Evolutionary conservation across 1,140 invertebrate genomes (phyloP).

Genomic region (Sitodiplosis mosellana): DNA sequence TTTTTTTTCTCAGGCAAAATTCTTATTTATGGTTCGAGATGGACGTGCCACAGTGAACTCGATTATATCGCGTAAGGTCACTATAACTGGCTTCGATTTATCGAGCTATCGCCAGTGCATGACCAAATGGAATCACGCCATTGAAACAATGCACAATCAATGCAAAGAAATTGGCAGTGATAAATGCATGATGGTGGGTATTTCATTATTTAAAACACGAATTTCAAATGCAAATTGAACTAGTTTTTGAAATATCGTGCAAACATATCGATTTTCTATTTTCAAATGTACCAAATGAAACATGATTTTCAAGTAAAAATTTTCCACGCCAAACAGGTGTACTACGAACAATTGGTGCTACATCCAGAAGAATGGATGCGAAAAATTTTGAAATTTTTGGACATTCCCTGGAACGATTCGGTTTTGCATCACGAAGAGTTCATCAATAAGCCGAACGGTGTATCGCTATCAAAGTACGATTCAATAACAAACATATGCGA

Average conservation of each 20-base stretch:
- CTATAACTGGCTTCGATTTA: slow-evolving; percentile 94
- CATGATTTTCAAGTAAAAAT: slow-evolving; percentile 3
- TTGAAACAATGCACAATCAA: slow-evolving; percentile 85
- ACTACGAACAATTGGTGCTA: slow-evolving; percentile 93
- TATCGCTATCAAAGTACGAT: slow-evolving; percentile 77
- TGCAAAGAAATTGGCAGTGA: slow-evolving; percentile 71
- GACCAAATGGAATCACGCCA: slow-evolving; percentile 90
- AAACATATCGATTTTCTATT: too few species aligned
- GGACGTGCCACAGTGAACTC: slow-evolving; percentile 96
- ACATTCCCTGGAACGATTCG: slow-evolving; percentile 86
- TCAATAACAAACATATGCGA: background rate
- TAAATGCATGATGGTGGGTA: slow-evolving; percentile 59
- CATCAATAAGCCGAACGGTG: slow-evolving; percentile 89
- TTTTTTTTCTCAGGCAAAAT: slow-evolving; percentile 48
- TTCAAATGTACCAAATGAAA: too few species aligned
- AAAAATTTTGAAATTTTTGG: slow-evolving; percentile 76
- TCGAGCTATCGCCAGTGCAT: slow-evolving; percentile 83
- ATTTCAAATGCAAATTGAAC: too few species aligned
- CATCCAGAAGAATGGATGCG: slow-evolving; percentile 82
- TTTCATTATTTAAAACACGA: slow-evolving; percentile 15
- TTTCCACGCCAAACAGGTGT: slow-evolving; percentile 28
- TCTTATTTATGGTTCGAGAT: slow-evolving; percentile 95
- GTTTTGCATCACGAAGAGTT: slow-evolving; percentile 94
- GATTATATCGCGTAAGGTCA: slow-evolving; percentile 91
- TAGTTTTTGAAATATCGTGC: too few species aligned